Evolutionary conservation across 2,113 vertebrate species (phyloP).

Genomic region (Pseudolaguvia tuberculata): DNA sequence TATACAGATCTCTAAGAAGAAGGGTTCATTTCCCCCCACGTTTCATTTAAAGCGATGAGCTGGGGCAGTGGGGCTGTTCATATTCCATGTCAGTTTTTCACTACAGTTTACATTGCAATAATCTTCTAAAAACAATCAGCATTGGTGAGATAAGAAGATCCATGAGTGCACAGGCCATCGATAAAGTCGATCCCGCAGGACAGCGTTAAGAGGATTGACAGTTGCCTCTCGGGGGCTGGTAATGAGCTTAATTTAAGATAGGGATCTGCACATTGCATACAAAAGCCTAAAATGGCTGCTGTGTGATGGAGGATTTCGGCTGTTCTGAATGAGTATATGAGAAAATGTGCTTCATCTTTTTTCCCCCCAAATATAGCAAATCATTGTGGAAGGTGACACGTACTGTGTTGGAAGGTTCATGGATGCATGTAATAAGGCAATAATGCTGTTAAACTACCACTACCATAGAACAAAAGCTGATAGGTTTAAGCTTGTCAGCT

Average conservation of each 20-base stretch:
- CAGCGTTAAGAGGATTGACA: conserved; percentile 32
- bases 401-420: neutral
- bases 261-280: neutral
- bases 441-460: neutral
- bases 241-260: conserved; percentile 47
- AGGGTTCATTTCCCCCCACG: neutral
- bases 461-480: neutral
- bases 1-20: neutral
- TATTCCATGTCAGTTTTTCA: neutral
- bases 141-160: neutral
- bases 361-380: neutral
- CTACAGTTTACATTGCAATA: conserved; percentile 9
- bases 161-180: neutral
- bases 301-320: neutral
- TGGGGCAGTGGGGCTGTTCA: neutral
- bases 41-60: neutral
- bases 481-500: too few relatives aligned
- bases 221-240: conserved; percentile 5
- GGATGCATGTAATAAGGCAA: neutral
- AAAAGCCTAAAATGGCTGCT: neutral
- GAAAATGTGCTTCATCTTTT: neutral
- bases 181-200: neutral
- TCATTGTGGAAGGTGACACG: neutral
- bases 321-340: neutral
- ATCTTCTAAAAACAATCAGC: neutral